Percentiles rank a stretch among this genome's conserved stretches.
phyloP scores from a whole-genome alignment of 1,140 invertebrate genomes.

The Philotrypesis tridentata region DNA sequence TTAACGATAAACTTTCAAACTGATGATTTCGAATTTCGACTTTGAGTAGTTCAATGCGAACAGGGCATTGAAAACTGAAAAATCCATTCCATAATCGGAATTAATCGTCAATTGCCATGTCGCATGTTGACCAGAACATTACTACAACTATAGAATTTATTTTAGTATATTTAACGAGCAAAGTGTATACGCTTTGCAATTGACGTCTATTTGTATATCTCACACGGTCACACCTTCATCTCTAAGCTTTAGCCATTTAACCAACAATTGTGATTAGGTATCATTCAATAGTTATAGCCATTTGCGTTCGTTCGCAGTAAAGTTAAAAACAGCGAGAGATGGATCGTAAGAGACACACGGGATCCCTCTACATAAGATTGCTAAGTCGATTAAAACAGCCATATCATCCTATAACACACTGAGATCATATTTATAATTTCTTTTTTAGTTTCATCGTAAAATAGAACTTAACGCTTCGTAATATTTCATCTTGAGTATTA shows the following conservation, averaged over 20 bases:
- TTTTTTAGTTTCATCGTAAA: neutral
- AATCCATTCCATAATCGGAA: neutral
- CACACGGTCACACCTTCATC: neutral
- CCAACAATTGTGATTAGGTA: neutral
- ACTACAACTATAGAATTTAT: neutral
- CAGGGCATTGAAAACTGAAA: neutral
- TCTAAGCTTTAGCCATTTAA: neutral
- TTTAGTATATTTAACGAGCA: constrained; percentile 5
- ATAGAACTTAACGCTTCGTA: neutral
- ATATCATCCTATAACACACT: constrained; percentile 7
- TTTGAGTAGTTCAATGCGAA: neutral
- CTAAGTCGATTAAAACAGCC: neutral
- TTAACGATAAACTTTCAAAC: constrained; percentile 9
- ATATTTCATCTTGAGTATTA: constrained; percentile 59
- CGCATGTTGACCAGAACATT: neutral
- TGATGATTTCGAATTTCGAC: neutral
- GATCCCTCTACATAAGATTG: neutral
- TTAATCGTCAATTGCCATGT: neutral
- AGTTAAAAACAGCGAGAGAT: neutral
- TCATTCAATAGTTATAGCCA: neutral
- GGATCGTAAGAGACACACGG: neutral
- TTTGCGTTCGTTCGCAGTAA: neutral
- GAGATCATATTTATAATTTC: constrained; percentile 13
- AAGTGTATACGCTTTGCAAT: constrained; percentile 3
- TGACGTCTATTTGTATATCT: constrained; percentile 7